phyloP scores from a whole-genome alignment of 2,113 vertebrate genomes.

The Arizona elegans region DNA sequence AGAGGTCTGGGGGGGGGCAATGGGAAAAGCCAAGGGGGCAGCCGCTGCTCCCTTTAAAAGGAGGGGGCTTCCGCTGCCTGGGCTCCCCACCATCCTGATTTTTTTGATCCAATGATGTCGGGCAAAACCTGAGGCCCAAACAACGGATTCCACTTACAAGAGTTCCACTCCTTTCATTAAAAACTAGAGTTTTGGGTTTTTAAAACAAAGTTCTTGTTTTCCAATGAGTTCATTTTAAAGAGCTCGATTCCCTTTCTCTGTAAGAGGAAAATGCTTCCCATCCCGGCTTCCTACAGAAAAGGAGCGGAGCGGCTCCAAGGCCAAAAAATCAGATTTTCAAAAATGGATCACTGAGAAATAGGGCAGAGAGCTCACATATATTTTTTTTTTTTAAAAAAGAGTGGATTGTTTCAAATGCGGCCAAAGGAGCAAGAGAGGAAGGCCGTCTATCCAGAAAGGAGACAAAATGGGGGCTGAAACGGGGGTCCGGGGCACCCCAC shows the following conservation, averaged over 20 bases:
- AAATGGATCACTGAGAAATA: neutral
- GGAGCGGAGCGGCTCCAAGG: neutral
- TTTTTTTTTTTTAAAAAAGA: neutral
- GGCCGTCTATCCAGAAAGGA: neutral
- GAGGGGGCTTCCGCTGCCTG: accelerated
- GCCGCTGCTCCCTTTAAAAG: neutral
- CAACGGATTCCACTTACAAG: no score
- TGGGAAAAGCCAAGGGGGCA: neutral
- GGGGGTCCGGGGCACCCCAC: neutral
- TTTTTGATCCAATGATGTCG: neutral
- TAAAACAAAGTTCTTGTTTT: neutral
- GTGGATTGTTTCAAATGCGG: neutral
- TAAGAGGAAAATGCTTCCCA: no score
- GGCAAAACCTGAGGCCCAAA: neutral
- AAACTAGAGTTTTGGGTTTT: neutral
- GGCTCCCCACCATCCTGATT: neutral
- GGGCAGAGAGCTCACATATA: neutral
- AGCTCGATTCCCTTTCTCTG: neutral
- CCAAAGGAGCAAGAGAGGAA: neutral
- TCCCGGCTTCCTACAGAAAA: neutral
- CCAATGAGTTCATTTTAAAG: neutral
- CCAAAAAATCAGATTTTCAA: neutral
- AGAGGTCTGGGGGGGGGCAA: neutral
- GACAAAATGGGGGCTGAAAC: neutral
- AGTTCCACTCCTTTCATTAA: neutral